Evolutionary conservation across 1,140 invertebrate genomes (phyloP).

Genomic region (Procambarus virginalis): DNA sequence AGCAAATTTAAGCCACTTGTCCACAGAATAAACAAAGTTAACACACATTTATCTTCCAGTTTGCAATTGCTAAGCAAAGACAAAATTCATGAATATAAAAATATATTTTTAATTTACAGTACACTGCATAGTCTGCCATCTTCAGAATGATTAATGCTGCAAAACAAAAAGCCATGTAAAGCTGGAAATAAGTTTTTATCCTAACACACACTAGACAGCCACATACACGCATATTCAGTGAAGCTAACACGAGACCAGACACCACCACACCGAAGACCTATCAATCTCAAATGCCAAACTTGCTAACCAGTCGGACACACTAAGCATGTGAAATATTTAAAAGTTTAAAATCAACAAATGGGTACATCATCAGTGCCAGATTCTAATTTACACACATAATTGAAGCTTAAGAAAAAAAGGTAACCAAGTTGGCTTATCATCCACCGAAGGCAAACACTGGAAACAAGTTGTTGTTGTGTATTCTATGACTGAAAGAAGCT

Average conservation of each 20-base stretch:
- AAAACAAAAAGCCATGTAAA: not conserved
- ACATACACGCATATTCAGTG: too few relatives aligned
- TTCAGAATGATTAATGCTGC: not conserved
- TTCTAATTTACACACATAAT: not conserved
- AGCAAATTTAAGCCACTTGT: too few relatives aligned
- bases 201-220: too few relatives aligned
- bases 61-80: not conserved
- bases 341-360: not conserved
- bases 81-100: not conserved
- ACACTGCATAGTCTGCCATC: not conserved
- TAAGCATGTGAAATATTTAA: not conserved
- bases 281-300: not conserved
- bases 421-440: not conserved
- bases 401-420: not conserved
- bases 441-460: not conserved
- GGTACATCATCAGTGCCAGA: not conserved
- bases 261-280: too few relatives aligned
- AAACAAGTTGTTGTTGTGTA: not conserved
- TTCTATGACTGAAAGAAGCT: not conserved
- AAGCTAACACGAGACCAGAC: too few relatives aligned
- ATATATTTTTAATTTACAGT: not conserved
- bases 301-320: not conserved
- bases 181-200: not conserved
- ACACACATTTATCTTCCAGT: not conserved
- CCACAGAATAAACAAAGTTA: too few relatives aligned